Evolutionary conservation across 2,113 vertebrate species (phyloP), one percentile per base, ranked within the genome.

Genomic region (Lepus timidus): DNA sequence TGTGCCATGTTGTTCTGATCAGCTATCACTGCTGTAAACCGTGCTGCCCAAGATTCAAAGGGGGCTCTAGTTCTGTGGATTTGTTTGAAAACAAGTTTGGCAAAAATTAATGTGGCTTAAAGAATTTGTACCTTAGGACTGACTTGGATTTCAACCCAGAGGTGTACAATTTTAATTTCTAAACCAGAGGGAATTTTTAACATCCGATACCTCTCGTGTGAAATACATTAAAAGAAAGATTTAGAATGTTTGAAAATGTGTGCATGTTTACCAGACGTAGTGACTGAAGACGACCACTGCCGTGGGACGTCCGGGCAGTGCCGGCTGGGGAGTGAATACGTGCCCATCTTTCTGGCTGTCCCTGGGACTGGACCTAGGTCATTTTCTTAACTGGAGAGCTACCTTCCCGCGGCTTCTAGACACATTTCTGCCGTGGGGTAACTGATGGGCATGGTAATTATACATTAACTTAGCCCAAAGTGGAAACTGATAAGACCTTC

Each of bases 21-120:
- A 96, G 70, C 39, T 65, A 29, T 68, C 68, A 23, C n/a, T n/a
- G 86, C 83, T 90, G 68, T 95, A 93, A 92, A 88, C 65, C 68
- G 65, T 49, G 67, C 44, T 95, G 85, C 94, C 39, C 31, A 51
- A 82, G 76, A 90, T 86, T 71, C 85, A 87, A 82, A 96, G 86
- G 67, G 49, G 78, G 81, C 36, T 89, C n/a, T 27, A 75, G 64
- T 93, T 78, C 81, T 84, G 29, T 76, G 85, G 52, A 83, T 75
- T 91, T 92, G 85, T 73, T 49, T 96, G 96, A 96, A 76, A 27
- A 92, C 49, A 91, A 29, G 83, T 90, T 76, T 90, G 79, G 70
- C 91, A 95, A 97, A 93, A 96, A 79, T 71, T 80, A 88, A 65
- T 52, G 44, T 39, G 80, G 78, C 68, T 95, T 85, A 82, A 44